Evolutionary conservation across 2,888 invertebrate genomes (phyloP), one percentile per base, ranked within the genome.

Genomic region (Eupithecia dodoneata): DNA sequence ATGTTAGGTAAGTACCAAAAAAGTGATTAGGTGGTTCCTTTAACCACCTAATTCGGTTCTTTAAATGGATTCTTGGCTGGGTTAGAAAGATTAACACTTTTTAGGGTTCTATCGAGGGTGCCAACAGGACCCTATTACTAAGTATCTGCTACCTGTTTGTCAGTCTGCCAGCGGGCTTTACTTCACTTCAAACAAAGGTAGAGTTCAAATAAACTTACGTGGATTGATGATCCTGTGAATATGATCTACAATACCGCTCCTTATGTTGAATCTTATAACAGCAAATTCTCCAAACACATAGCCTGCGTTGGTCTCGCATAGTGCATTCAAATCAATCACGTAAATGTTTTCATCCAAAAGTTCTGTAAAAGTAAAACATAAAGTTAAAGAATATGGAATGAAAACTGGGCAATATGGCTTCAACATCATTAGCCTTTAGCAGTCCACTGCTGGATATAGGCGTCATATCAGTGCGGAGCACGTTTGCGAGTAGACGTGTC

Each of bases 321-420:
- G 91, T 13, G 66, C 85, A 76, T 94, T 95, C 0, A 94, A 91
- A 76, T 95, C 94, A 79, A 95, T 92, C 1, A 94, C 0, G 52
- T 87, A 94, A 2, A 94, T 87, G 66, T 91, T 86, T 73, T 90
- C 87, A 0, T 88, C 85, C 0, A 87, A 66, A 10, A 92, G 85
- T 42, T 81, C 94, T 94, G 85, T 44, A 59, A 66, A 66, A 72
- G 18, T 41, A 44, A 67, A 13, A 67, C 3, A 12, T n/a, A 0
- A n/a, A 9, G 6, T 5, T 15, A 15, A 15, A 15, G 5, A 15
- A 52, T 15, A 52, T 52, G 5, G 44, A 44, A 44, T 44, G 44
- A 6, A 44, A 44, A 44, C 4, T 7, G 7, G 44, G 7, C 7
- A 30, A 30, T 30, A 30, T 30, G 30, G 30, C 30, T 30, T 1